A percentile compares a stretch with the other conserved stretches of the same genome.
Conservation (phyloP, 2,797 vertebrate species). For the Gastrophryne carolinensis region DNA sequence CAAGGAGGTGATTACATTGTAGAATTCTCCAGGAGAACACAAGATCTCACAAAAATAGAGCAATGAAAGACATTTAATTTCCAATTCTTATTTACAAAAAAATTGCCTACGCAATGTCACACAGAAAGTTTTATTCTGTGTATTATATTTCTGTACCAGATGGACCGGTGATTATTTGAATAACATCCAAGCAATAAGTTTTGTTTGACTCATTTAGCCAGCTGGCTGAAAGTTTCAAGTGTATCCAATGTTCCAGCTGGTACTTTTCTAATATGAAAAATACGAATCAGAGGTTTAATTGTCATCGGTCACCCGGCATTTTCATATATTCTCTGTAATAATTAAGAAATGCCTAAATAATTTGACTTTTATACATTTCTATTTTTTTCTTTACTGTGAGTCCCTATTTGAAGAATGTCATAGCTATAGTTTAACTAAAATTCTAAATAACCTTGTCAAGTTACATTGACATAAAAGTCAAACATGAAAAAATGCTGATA, state of each 20-base stretch:
- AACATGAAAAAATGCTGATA: constrained; percentile 52
- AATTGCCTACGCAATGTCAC: background rate
- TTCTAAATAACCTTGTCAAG: constrained; percentile 49
- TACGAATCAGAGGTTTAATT: constrained; percentile 33
- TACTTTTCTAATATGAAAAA: constrained; percentile 37
- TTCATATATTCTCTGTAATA: constrained; percentile 58
- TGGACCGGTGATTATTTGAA: constrained; percentile 45
- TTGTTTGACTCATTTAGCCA: constrained; percentile 37
- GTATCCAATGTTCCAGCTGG: constrained; percentile 39
- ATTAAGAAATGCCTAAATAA: constrained; percentile 62
- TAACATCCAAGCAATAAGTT: constrained; percentile 45
- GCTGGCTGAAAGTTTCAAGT: constrained; percentile 40
- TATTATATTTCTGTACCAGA: constrained; percentile 32
- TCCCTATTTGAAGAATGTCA: no score
- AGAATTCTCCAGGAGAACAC: no score
- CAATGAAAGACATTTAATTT: background rate
- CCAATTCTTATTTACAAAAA: background rate
- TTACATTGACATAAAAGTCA: constrained; percentile 65
- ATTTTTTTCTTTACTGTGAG: background rate
- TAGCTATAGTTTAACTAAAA: background rate
- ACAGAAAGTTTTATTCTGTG: constrained; percentile 13
- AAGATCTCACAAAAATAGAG: background rate
- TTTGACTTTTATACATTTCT: constrained; percentile 56
- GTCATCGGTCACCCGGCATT: constrained; percentile 30
- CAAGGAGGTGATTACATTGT: no score